A percentile compares a stretch with the other conserved stretches of the same genome.
phyloP scores from a whole-genome alignment of 2,797 vertebrate genomes.

The Alauda arvensis region DNA sequence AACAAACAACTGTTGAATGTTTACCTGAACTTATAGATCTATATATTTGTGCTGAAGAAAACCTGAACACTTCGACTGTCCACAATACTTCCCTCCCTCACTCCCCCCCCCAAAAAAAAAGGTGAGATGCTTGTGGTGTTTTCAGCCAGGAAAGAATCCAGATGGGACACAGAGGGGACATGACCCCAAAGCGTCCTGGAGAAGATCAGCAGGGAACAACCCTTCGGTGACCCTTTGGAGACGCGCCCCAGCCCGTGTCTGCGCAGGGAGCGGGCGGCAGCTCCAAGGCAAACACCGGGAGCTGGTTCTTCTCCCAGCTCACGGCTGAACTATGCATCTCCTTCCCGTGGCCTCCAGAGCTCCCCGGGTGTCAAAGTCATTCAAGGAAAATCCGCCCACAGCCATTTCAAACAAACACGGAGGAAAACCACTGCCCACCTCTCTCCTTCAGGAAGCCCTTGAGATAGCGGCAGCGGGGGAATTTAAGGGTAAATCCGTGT shows the following conservation, averaged over 20 bases:
- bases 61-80: neutral
- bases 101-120: accelerated
- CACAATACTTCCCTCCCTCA: accelerated
- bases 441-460: neutral
- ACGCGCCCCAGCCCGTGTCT: neutral
- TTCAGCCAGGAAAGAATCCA: neutral
- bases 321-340: neutral
- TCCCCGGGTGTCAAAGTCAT: neutral
- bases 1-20: neutral
- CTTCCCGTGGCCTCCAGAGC: neutral
- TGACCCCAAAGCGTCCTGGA: accelerated
- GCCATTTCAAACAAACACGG: neutral
- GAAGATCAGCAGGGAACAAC: neutral
- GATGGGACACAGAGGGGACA: neutral
- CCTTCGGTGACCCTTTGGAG: neutral
- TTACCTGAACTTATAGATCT: neutral
- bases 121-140: neutral
- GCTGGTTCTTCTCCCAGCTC: neutral
- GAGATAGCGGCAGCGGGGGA: neutral
- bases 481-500: neutral
- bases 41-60: neutral
- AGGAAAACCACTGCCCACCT: neutral
- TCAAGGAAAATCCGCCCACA: neutral
- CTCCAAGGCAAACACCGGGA: neutral
- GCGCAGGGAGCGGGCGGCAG: neutral